Evolutionary conservation across 2,797 vertebrate species (phyloP), one percentile per base, ranked within the genome.

Genomic region (Alectoris magna): DNA sequence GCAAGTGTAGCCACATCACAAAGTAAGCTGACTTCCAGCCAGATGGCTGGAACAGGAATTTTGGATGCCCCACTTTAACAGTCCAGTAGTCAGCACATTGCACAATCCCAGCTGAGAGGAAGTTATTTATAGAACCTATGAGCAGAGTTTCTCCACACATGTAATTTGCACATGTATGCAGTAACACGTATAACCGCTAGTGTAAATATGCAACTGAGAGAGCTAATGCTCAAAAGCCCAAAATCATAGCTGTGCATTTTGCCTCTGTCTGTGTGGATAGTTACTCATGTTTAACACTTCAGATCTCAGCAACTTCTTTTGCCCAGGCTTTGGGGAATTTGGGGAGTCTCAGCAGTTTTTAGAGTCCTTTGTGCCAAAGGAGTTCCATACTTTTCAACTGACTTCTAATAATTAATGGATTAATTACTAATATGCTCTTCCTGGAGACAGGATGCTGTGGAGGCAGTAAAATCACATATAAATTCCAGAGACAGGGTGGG

Each of bases 341-440:
- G 24, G 19, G 3, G 18, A 71, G 4, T 74, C 75, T 58, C 3
- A 3, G 9, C 53, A 34, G 46, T 73, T 76, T 91, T 81, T 59
- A 67, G 14, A 73, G 26, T 43, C 19, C 18, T 90, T 62, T 83
- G 12, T 39, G 74, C 5, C 38, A 77, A 8, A 83, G 16, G 44
- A 80, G 44, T 55, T 76, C 44, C 90, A 10, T 8, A 51, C 23
- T 39, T 91, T 89, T 90, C 53, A 49, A 16, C 49, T 48, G 51
- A 12, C 14, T 84, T 75, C 63, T 86, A 88, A 72, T 48, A 53
- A 53, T 53, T 53, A 53, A 56, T 24, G 39, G 31, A 81, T 84
- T 93, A 91, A 94, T 90, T 85, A 21, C 26, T 46, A 88, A 66
- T 90, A 58, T 94, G 74, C 14, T 91, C 58, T 93, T 94, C 7